Evolutionary conservation across 2,888 invertebrate genomes (phyloP), one percentile per base, ranked within the genome.

Genomic region (Ichneumoninae sp.): DNA sequence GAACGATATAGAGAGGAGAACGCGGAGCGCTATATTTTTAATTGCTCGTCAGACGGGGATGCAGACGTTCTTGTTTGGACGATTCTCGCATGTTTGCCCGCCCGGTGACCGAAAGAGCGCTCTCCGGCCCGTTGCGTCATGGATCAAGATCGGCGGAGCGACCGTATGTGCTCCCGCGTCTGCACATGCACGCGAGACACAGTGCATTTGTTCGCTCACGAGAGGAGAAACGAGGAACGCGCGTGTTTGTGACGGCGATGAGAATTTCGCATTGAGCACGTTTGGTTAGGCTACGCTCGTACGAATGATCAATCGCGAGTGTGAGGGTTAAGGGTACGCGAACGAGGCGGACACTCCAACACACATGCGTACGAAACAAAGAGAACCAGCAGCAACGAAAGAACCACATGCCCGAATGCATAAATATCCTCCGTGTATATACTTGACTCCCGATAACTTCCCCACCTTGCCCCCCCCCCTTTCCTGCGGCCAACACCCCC

Each of bases 21-120:
- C 69, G 69, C n/a, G 36, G 22, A 88, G 88, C 87, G 88, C 88
- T 90, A 89, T 92, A 93, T 92, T 91, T 92, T 92, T 92, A 92
- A 92, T 92, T 92, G 90, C 88, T 87, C 85, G 87, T 81, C 91
- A 91, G 92, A 92, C 91, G 87, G 83, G 86, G 78, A 87, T 85
- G 87, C 89, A 91, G 90, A 91, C 90, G 87, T 76, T 82, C 47
- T 65, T 68, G 33, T 50, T 47, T 36, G 73, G 63, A 65, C 76
- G 63, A 57, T 74, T 80, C 57, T 73, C 54, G 63, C 47, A 76
- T 73, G 83, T 76, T 68, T 68, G 66, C 36, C 78, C 36, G 70
- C 26, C 65, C 78, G 7, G 16, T 50, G 70, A 79, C 73, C 81
- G 76, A 80, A 73, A 80, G 52, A 69, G 57, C 44, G 33, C 30